Conservation (phyloP, 2,113 vertebrate species). For the Mustela nigripes region DNA sequence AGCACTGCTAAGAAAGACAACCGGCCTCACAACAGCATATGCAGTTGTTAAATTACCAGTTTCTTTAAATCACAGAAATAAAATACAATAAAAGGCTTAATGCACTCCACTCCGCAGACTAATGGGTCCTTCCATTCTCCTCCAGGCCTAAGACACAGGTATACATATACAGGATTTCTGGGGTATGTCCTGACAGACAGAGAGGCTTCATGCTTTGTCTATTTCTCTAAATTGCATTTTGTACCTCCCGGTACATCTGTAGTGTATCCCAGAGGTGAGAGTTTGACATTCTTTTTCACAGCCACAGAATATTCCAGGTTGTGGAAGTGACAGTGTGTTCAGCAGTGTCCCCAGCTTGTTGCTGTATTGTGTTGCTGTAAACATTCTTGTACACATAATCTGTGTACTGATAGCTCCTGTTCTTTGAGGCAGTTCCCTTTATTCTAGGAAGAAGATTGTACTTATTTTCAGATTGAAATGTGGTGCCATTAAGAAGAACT, state of each 20-base stretch:
- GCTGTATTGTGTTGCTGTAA: fast-evolving
- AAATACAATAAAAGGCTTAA: not conserved
- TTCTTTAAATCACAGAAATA: not conserved
- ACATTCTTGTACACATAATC: fast-evolving
- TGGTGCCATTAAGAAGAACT: not conserved
- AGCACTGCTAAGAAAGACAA: not conserved
- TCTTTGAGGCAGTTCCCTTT: not conserved
- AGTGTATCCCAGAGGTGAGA: not conserved
- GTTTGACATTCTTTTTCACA: too few species aligned
- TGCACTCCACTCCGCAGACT: too few species aligned
- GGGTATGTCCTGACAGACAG: not conserved
- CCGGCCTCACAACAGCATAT: not conserved
- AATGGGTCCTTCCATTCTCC: fast-evolving
- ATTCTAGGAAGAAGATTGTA: not conserved
- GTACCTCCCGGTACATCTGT: fast-evolving
- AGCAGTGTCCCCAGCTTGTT: not conserved
- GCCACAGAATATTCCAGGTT: not conserved
- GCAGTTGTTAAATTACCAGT: not conserved
- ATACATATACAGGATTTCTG: not conserved
- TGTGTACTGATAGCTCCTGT: not conserved
- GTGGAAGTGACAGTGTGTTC: not conserved
- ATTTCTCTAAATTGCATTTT: not conserved
- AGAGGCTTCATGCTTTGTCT: not conserved
- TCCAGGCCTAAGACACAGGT: not conserved
- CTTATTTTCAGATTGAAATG: not conserved